Conservation (phyloP, 1,140 invertebrate genomes). For the Drosophila pseudoananassae region DNA sequence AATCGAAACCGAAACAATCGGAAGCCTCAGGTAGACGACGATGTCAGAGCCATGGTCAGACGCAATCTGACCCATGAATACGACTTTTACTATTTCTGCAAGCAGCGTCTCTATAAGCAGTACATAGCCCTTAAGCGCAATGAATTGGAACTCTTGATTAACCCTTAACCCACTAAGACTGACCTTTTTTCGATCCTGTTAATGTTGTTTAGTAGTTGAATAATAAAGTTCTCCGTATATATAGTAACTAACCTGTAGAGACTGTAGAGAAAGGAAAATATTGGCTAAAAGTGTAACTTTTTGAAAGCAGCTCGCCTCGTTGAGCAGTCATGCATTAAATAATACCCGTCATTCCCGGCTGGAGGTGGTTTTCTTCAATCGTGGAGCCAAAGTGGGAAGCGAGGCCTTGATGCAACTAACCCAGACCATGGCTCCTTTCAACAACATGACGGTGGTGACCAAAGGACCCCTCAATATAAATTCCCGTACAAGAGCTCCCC, state of each 20-base stretch:
- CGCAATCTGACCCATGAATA: constrained; percentile 94
- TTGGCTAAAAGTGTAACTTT: not conserved
- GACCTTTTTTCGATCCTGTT: constrained; percentile 14
- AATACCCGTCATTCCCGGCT: constrained; percentile 89
- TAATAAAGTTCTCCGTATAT: constrained; percentile 85
- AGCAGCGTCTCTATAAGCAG: constrained; percentile 92
- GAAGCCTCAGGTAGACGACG: constrained; percentile 87
- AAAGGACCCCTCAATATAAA: constrained; percentile 4
- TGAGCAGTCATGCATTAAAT: constrained; percentile 86
- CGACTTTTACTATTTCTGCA: constrained; percentile 95
- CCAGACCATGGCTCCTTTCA: constrained; percentile 87
- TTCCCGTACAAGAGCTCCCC: constrained; percentile 7
- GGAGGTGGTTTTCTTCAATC: constrained; percentile 89
- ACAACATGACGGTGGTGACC: constrained; percentile 47
- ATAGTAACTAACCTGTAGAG: constrained; percentile 43
- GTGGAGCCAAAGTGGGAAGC: constrained; percentile 94
- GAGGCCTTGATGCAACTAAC: constrained; percentile 94
- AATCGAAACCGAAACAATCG: constrained; percentile 76
- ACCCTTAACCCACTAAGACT: constrained; percentile 19
- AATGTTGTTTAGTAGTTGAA: constrained; percentile 75
- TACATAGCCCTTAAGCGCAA: constrained; percentile 87
- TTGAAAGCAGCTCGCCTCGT: constrained; percentile 24
- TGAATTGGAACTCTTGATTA: constrained; percentile 30
- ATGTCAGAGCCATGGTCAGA: constrained; percentile 92
- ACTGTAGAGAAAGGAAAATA: not conserved